Base-by-base conservation (phyloP, 2,888 invertebrate species). In the Ophion ventricosus region DNA sequence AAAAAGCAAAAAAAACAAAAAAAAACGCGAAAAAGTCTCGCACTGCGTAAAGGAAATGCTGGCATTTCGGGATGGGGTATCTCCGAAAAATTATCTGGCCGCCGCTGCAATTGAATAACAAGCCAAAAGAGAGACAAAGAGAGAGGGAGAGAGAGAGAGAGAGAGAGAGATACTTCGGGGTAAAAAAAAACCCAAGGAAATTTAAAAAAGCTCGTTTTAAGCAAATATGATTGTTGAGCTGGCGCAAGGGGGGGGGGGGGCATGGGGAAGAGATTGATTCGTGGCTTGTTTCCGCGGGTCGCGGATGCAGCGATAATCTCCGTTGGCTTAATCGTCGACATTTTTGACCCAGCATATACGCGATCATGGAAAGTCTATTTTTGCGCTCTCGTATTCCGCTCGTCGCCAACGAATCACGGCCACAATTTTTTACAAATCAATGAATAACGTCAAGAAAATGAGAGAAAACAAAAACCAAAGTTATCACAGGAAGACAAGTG, bases 351-450 rank as follows among this genome's bases (percentile, higher is more conserved):
- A 84, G 57, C 57, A 0, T 23, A 10, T 23, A 8, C 57, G 23
- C 83, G 88, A 90, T 88, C 90, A 87, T 83, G 84, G 80, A 86
- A 87, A 84, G 76, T 86, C 86, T 88, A 89, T 90, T 91, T 91
- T 88, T 59, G 5, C 54, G 2, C 25, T 20, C 64, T 72, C 40
- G 70, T 63, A 35, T 40, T 25, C 59, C 57, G 35, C 64, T 74
- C 49, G 26, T 74, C 75, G 63, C 83, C 83, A 17, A 0, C 14
- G 11, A 49, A 5, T 17, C 4, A 4, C 43, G 7, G 17, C 25
- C 25, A 14, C 40, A 29, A 35, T 23, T 72, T 20, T 11, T 40
- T 59, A 40, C 1, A 20, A 43, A 23, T 54, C 20, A 29, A 70
- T 26, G 5, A 54, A 7, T 56, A 70, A 70, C n/a, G 25, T 0